Base-by-base conservation (phyloP, 2,113 vertebrate genomes). In the Trogon melanurus region DNA sequence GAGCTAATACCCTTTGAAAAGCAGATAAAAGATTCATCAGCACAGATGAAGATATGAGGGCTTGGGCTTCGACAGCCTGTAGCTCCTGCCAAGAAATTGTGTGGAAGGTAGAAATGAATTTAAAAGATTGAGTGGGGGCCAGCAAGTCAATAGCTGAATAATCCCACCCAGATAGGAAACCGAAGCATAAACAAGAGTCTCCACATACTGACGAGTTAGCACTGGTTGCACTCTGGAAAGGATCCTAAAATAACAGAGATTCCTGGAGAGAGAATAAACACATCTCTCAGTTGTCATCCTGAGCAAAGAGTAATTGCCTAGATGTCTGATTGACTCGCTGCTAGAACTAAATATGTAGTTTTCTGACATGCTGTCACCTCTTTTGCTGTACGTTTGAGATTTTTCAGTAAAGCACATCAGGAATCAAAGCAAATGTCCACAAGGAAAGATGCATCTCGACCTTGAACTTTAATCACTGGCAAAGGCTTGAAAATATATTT, bases 131-230 rank as follows among this genome's bases (percentile, higher is more conserved):
- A 96, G 89, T 79, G 53, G 93, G 85, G 96, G 95, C 95, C 97
- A 97, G 94, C 80, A 89, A 97, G 95, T 94, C 95, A 91, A 92
- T 96, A 97, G 97, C 67, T 96, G 95, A 96, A 97, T 96, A 97
- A 97, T 97, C 96, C 96, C 95, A 90, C 87, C 92, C 96, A 97
- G 94, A 96, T 93, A 95, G 96, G 96, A 97, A 96, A 96, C 96
- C 78, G 94, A 88, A 96, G 93, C 84, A 90, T 94, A 97, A 91
- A 95, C 95, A 95, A 91, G 95, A 95, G 94, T 85, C 89, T 96
- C 92, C 94, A 95, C 56, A 94, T 97, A 94, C 89, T 96, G 95
- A 92, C 85, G 73, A 94, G 96, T 96, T 96, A 96, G 93, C 93
- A 91, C 95, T 94, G 95, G 92, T 92, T 96, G 96, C 93, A 74